Conservation (phyloP, 2,888 invertebrate species). For the Polymixis flavicincta region DNA sequence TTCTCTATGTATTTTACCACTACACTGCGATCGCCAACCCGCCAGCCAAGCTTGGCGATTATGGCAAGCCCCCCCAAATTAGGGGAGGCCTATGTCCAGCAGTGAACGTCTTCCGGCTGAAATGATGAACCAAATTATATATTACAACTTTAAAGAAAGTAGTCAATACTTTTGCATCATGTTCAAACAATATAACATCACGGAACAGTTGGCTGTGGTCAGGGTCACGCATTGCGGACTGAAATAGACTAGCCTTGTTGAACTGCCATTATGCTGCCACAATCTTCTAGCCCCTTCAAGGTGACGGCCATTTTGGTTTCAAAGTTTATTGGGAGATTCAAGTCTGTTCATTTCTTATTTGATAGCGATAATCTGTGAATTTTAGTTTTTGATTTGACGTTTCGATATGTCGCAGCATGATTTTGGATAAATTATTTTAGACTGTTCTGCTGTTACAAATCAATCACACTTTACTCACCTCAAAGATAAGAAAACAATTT, state of each 20-base stretch:
- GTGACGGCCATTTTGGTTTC: slow-evolving; percentile 29
- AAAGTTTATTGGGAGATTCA: not conserved
- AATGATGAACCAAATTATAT: too few relatives aligned
- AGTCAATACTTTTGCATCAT: slow-evolving; percentile 16
- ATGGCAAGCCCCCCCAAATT: too few relatives aligned
- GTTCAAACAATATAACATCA: slow-evolving; percentile 8
- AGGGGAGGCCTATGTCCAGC: too few relatives aligned
- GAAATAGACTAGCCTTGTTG: slow-evolving; percentile 55
- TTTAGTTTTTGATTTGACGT: not conserved
- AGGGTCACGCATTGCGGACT: slow-evolving; percentile 37
- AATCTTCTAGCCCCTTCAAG: slow-evolving; percentile 32
- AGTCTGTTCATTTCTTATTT: not conserved
- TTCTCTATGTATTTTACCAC: too few relatives aligned
- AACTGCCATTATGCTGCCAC: slow-evolving; percentile 31
- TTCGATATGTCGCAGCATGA: not conserved
- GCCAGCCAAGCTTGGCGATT: too few relatives aligned
- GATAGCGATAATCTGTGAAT: not conserved
- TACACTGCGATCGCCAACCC: too few relatives aligned
- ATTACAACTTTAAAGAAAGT: not conserved
- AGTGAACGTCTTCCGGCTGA: too few relatives aligned
- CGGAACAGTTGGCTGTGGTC: slow-evolving; percentile 9
- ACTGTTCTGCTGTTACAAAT: not conserved
- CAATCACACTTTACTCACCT: not conserved
- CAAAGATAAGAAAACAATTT: not conserved
- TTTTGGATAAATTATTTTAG: not conserved